Conservation (phyloP, 1,140 invertebrate species). For the Procambarus clarkii region DNA sequence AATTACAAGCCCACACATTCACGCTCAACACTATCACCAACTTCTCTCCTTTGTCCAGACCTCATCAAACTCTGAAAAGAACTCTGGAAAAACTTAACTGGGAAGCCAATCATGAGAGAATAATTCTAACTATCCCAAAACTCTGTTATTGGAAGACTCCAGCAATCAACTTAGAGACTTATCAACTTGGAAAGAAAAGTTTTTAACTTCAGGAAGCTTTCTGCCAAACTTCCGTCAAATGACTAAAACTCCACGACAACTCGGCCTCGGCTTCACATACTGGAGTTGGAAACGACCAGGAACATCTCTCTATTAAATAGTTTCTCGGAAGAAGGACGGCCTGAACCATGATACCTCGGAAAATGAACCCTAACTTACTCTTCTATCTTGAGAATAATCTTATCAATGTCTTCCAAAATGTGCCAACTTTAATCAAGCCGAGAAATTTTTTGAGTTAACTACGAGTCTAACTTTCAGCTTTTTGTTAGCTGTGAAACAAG, state of each 20-base stretch:
- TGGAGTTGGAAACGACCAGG: neutral
- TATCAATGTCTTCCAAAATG: conserved; percentile 16
- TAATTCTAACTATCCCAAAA: conserved; percentile 63
- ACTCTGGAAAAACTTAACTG: conserved; percentile 30
- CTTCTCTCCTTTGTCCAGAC: conserved; percentile 51
- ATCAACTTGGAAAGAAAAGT: conserved; percentile 63
- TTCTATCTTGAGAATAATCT: conserved; percentile 19
- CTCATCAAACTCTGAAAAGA: conserved; percentile 38
- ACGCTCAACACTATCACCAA: conserved; percentile 31
- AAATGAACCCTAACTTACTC: neutral
- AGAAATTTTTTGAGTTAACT: neutral
- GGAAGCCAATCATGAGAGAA: conserved; percentile 53
- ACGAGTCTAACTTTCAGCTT: conserved; percentile 21
- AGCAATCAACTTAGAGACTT: conserved; percentile 66
- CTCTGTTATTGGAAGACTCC: conserved; percentile 63
- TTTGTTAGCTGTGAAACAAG: conserved; percentile 31
- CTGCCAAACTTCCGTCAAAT: conserved; percentile 57
- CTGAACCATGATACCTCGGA: neutral
- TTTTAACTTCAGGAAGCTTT: conserved; percentile 59
- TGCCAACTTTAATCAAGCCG: conserved; percentile 16
- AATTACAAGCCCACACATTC: conserved; percentile 12
- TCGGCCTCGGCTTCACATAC: neutral
- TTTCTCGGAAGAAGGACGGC: neutral
- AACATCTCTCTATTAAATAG: conserved; percentile 6
- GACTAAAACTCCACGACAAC: conserved; percentile 35